Evolutionary conservation across 2,888 invertebrate species (phyloP).

Genomic region (Cantharis flavilabris): DNA sequence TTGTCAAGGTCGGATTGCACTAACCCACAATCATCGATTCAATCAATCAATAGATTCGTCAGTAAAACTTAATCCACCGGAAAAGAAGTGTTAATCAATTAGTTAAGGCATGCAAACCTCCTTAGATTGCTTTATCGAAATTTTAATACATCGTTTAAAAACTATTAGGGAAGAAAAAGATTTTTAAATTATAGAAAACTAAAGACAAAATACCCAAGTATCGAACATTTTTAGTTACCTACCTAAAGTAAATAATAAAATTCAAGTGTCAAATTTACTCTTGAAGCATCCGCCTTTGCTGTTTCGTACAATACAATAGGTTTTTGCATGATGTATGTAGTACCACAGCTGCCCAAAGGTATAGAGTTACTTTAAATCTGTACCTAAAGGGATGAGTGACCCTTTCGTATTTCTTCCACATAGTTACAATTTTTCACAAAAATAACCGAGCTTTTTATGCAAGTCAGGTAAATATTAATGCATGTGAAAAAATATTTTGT

Average conservation of each 20-base stretch:
- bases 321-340: constrained; percentile 33
- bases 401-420: constrained; percentile 31
- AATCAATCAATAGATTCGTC: background rate
- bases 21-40: too few species aligned
- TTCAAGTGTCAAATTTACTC: background rate
- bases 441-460: constrained; percentile 6
- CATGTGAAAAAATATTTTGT: background rate
- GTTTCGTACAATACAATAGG: constrained; percentile 19
- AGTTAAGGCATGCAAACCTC: background rate
- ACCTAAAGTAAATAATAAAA: background rate
- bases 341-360: constrained; percentile 33
- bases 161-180: background rate
- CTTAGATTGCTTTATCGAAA: too few species aligned
- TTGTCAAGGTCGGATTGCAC: too few species aligned
- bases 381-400: constrained; percentile 38
- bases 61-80: background rate
- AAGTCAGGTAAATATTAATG: constrained; percentile 2
- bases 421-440: constrained; percentile 29
- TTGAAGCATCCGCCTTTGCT: constrained; percentile 4
- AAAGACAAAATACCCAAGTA: background rate
- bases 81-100: background rate
- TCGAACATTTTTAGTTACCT: background rate
- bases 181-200: background rate
- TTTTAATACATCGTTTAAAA: background rate
- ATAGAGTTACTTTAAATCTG: constrained; percentile 34